Evolutionary conservation across 2,797 vertebrate species (phyloP), one percentile per base, ranked within the genome.

Genomic region (Mormyrus proboscirostris): DNA sequence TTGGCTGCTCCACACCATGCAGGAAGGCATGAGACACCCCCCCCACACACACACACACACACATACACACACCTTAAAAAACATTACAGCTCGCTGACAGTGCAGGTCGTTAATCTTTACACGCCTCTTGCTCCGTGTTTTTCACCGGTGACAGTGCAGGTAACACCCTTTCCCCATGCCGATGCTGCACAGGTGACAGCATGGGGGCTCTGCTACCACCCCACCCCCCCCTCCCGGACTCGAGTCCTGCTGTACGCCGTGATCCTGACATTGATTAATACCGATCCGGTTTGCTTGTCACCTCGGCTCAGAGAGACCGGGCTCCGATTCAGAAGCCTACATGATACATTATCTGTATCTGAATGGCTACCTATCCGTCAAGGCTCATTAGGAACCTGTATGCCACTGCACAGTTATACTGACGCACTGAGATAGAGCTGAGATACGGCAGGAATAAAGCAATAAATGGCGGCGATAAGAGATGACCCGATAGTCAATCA

Each of bases 281-380:
- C 19, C n/a, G 47, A 51, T 4, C 41, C 22, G 4, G 41, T n/a
- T 44, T 8, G 79, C 44, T 44, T 49, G 79, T 8, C 47, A 83
- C 41, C 41, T 22, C 19, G 1, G 47, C 10, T 73, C 29, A 6
- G 4, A 73, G 65, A 73, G 44, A n/a, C 82, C 8, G 7, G 82
- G 82, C 9, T 10, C 4, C 9, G 8, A 4, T 84, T 85, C 95
- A 93, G 95, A 95, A 96, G 96, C 93, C 50, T 86, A 50, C 22
- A 86, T 92, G 95, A 96, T 96, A 95, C 93, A 92, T 8, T 94
- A 95, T 95, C 95, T 93, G 88, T 62, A 59, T 79, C 29, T 38
- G 59, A 90, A 91, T 90, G 88, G 88, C 90, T 44, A 90, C 90
- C 90, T 89, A 90, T 92, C 91, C 76, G 90, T 90, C 89, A 89